These are phyloP conservation scores for Drosophila nr. perissopoda DNA, from an alignment of 2,888 invertebrate species.

Conservation along the genomic window DNA sequence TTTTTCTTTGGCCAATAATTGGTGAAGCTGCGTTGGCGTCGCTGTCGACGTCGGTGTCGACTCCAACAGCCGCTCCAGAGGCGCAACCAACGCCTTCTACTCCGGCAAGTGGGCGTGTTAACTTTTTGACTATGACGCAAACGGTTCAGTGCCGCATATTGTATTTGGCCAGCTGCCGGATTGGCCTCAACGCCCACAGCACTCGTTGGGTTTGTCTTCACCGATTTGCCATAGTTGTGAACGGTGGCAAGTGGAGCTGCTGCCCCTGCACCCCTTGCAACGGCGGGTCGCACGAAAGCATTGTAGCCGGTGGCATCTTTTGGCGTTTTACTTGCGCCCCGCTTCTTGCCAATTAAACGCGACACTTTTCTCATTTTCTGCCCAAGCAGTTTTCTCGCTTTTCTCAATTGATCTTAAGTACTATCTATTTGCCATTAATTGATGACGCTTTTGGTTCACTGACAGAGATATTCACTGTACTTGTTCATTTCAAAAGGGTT, in stretches of 20 bases:
- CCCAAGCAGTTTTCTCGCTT: slow-evolving; percentile 34
- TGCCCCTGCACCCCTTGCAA: slow-evolving; percentile 10
- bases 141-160: slow-evolving; percentile 81
- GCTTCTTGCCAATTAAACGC: slow-evolving; percentile 73
- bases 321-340: slow-evolving; percentile 51
- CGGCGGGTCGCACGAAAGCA: slow-evolving; percentile 51
- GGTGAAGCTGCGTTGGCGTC: slow-evolving; percentile 45
- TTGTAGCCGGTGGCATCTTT: slow-evolving; percentile 67
- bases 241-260: slow-evolving; percentile 56
- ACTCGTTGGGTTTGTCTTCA: slow-evolving; percentile 39
- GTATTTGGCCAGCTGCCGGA: slow-evolving; percentile 67
- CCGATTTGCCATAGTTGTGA: slow-evolving; percentile 71
- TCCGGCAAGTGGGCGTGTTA: slow-evolving; percentile 16
- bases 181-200: slow-evolving; percentile 9
- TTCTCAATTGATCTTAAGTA: slow-evolving; percentile 44
- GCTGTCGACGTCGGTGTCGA: slow-evolving; percentile 12
- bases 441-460: slow-evolving; percentile 23
- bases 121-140: slow-evolving; percentile 57
- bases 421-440: slow-evolving; percentile 55
- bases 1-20: slow-evolving; percentile 52
- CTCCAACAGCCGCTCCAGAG: slow-evolving; percentile 40
- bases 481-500: not conserved
- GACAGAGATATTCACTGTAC: not conserved
- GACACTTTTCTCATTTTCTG: slow-evolving; percentile 77
- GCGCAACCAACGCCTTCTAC: slow-evolving; percentile 35